Evolutionary conservation across 2,888 invertebrate species (phyloP).

Genomic region (Eumerus sabulonum): DNA sequence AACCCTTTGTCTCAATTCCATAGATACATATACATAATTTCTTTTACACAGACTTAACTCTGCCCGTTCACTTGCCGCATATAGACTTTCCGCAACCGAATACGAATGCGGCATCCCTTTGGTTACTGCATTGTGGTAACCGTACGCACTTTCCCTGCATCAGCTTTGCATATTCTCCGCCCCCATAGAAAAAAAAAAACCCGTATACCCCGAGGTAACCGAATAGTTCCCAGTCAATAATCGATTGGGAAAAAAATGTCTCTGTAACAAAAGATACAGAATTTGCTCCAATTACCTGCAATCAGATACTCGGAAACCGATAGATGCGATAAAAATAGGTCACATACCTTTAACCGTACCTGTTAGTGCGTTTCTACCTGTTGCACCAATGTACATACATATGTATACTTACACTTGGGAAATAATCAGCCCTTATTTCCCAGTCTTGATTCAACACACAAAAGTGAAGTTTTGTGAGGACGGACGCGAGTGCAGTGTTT

Average conservation of each 20-base stretch:
- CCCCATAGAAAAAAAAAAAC: conserved; percentile 1
- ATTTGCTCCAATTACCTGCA: conserved; percentile 57
- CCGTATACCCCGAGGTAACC: background rate
- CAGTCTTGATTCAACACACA: conserved; percentile 6
- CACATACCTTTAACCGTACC: conserved; percentile 38
- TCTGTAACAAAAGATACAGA: conserved; percentile 50
- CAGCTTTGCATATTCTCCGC: conserved; percentile 32
- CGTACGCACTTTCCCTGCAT: conserved; percentile 54
- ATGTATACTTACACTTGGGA: conserved; percentile 57
- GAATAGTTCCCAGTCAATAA: conserved; percentile 8
- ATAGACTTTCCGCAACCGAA: too few species aligned
- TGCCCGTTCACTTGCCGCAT: too few species aligned
- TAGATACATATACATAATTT: too few species aligned
- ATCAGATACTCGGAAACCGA: conserved; percentile 44
- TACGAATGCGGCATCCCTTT: conserved; percentile 41
- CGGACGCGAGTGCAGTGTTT: too few species aligned
- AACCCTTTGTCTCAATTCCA: too few species aligned
- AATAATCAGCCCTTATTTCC: conserved; percentile 55
- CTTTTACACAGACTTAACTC: too few species aligned
- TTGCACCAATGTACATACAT: too few species aligned
- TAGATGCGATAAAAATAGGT: conserved; percentile 59
- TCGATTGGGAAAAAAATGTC: conserved; percentile 41
- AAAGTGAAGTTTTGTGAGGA: background rate
- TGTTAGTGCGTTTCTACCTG: conserved; percentile 25
- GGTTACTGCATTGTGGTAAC: conserved; percentile 24